Percentiles rank a stretch among this genome's conserved stretches.
These are phyloP conservation scores for Neoitamus cyanurus DNA, from an alignment of 2,888 invertebrate species.

Conservation along the genomic window DNA sequence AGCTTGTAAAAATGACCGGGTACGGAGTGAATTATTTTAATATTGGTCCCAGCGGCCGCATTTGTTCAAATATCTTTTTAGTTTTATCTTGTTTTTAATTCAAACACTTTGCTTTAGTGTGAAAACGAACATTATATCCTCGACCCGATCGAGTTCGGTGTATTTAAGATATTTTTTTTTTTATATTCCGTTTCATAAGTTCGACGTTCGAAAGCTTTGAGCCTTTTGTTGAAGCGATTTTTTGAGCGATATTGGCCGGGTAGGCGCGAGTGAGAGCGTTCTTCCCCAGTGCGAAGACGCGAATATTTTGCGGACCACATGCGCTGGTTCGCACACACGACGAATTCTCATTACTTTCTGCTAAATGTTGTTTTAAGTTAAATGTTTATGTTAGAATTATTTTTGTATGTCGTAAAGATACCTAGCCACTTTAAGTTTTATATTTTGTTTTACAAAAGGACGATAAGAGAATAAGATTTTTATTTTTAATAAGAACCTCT, in stretches of 20 bases:
- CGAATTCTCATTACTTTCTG: constrained; percentile 8
- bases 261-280: constrained; percentile 6
- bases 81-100: constrained; percentile 14
- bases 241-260: neutral
- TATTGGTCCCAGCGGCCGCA: neutral
- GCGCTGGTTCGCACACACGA: neutral
- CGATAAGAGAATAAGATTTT: constrained; percentile 41
- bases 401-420: neutral
- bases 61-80: constrained; percentile 18
- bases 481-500: constrained; percentile 35
- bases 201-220: constrained; percentile 7
- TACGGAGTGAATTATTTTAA: constrained; percentile 31
- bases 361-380: constrained; percentile 32
- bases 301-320: neutral
- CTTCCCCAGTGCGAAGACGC: neutral
- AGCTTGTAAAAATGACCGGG: constrained; percentile 46
- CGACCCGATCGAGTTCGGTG: neutral
- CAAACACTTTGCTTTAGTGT: constrained; percentile 14
- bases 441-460: constrained; percentile 40
- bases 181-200: neutral
- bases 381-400: constrained; percentile 41
- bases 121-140: constrained; percentile 7
- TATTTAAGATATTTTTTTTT: neutral
- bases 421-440: constrained; percentile 32
- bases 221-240: constrained; percentile 24